Evolutionary conservation across 2,113 vertebrate species (phyloP), one percentile per base, ranked within the genome.

Genomic region (Anguilla rostrata): DNA sequence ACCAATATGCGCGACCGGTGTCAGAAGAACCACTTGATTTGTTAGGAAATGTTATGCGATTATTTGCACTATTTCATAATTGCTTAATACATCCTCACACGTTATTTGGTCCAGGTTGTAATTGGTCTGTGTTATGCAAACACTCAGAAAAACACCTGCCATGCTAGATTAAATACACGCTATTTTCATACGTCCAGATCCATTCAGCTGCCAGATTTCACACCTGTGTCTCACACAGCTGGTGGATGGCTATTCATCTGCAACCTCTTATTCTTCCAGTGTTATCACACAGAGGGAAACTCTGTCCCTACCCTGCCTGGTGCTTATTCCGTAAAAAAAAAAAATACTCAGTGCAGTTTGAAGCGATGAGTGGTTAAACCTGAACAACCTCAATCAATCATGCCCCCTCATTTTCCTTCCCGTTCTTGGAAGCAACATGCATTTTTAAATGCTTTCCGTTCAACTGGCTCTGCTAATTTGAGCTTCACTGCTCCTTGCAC

Each of bases 171-270:
- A 29, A 34, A 66, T 66, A n/a, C n/a, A 39, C 14, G 29, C 57
- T 57, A 83, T 46, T 83, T 83, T 83, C 14, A 39, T 56, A 60
- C 53, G 16, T 29, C 53, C 34, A 39, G 71, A 60, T 39, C 53
- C 34, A 57, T 63, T 83, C 82, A 15, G 14, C 53, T 18, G 1
- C 9, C 49, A 34, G 29, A 15, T 29, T 83, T 39, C 39, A 63
- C 82, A 63, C 82, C 82, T 83, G 82, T 83, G 53, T n/a, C 39
- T 83, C 82, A 20, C 2, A 39, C 29, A 83, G n/a, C n/a, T 60
- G 53, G n/a, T n/a, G 5, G 49, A 53, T 46, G 29, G 26, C 53
- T 57, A 56, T 83, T 83, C 18, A 49, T 49, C n/a, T 29, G 3
- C 46, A 29, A 22, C 82, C 12, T 60, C 34, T 16, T 11, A 34